Evolutionary conservation across 2,113 vertebrate species (phyloP).

Genomic region (Electrona antarctica): DNA sequence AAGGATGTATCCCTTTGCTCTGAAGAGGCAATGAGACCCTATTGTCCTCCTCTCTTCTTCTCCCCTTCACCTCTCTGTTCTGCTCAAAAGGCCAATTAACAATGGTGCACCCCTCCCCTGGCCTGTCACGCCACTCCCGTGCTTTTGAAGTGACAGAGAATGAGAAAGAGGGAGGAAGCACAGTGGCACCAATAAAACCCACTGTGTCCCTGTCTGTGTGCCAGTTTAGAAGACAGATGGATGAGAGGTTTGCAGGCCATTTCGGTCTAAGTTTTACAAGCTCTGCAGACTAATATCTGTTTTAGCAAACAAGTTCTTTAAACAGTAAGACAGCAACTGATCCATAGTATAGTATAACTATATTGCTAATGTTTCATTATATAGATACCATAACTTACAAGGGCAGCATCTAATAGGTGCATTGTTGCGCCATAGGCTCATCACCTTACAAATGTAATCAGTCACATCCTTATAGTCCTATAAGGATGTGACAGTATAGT

Average conservation of each 20-base stretch:
- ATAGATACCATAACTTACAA: no score
- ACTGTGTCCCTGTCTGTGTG: constrained; percentile 34
- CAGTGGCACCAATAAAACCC: constrained; percentile 79
- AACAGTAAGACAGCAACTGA: no score
- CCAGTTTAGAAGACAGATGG: constrained; percentile 56
- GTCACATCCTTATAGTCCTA: no score
- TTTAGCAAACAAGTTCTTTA: no score
- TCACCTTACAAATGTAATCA: no score
- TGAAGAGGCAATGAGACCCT: constrained; percentile 76
- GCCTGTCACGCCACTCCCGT: constrained; percentile 75
- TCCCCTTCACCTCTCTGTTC: constrained; percentile 85
- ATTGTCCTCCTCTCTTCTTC: constrained; percentile 83
- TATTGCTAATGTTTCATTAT: no score
- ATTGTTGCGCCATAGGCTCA: no score
- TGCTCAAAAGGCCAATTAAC: constrained; percentile 89
- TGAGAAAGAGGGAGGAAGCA: constrained; percentile 65
- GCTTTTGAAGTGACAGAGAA: constrained; percentile 84
- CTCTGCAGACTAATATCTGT: no score
- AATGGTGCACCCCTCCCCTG: constrained; percentile 81
- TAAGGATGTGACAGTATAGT: no score
- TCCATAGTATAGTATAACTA: no score
- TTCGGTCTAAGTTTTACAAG: constrained; percentile 9
- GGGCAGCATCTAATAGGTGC: no score
- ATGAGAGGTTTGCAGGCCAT: constrained; percentile 13
- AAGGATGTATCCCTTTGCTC: constrained; percentile 54